Base-by-base conservation (phyloP, 1,140 invertebrate species). In the Schlechtendalia chinensis region DNA sequence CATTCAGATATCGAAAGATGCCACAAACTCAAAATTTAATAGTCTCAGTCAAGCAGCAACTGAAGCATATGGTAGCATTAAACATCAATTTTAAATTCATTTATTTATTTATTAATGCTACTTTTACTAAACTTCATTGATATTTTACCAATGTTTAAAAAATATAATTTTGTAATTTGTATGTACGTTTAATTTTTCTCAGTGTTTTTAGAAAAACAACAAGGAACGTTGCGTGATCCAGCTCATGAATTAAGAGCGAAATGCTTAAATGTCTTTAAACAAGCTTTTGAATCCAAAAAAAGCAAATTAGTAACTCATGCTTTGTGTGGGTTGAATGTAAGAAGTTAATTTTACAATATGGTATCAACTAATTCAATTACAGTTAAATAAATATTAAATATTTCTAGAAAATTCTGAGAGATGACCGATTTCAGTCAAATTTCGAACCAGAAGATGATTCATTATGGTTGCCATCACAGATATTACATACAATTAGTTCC, bases 391-490 rank as follows among this genome's bases (percentile, higher is more conserved):
- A 72, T 32, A 59, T 24, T 56, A 82, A 45, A 82, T 84, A 82
- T 84, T 86, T 86, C 11, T 85, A 96, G 95, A 93, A 93, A 90
- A 91, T 96, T 83, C 88, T 97, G 39, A 90, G 94, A 82, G 95
- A 97, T 87, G 93, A 96, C 84, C 89, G 94, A 81, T 96, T 97
- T 84, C 94, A 96, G 84, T 91, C 94, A n/a, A 91, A 92, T 11
- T 92, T 94, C 83, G 95, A 96, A 86, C 93, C 92, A 5, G 94
- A 96, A 87, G 93, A 95, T 85, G 95, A 96, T 86, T 94, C 93
- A 1, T 87, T 94, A 54, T 96, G 94, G 94, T 87, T 96, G 82
- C 93, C 95, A 16, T 93, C 94, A 3, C 95, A 97, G 86, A 88
- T 97, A 58, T 87, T 97, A 61, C 91, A 93, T 59, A 90, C 94